Evolutionary conservation across 2,888 invertebrate species (phyloP), one percentile per base, ranked within the genome.

Genomic region (Thelaira solivaga): DNA sequence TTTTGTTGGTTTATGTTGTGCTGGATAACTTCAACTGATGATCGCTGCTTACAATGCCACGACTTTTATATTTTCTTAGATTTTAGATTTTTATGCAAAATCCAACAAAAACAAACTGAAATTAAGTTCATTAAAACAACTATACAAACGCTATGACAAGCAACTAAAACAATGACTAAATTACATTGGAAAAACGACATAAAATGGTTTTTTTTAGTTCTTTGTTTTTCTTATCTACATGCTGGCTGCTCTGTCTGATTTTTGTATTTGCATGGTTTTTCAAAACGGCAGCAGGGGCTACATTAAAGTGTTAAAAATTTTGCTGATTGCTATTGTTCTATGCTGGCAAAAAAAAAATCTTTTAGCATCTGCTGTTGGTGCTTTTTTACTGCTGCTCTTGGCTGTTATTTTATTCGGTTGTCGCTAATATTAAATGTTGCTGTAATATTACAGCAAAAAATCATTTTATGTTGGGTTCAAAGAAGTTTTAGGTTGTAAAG

Each of bases 111-210:
- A 13, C 16, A 39, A n/a, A 26, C 24, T 49, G 49, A 72, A 72
- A 68, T 62, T 67, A 76, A 68, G 76, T 73, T 72, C 76, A 75
- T 72, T 64, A 72, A 72, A 75, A 80, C 76, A 76, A 75, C n/a
- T n/a, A n/a, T 62, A 74, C 73, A 73, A 43, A 53, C 22, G 31
- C 53, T 45, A 24, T 67, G 51, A 62, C 72, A 76, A 62, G 13
- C 16, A 34, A 29, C 41, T 31, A 47, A 8, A 34, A 65, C 53
- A 74, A 62, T 71, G 53, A 34, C 75, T 64, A 57, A 41, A 76
- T 64, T 65, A 65, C 72, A 71, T 64, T 65, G 57, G 49, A 74
- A 76, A 41, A 65, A 67, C 59, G 53, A 72, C 53, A 69, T 53
- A 49, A 55, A 51, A 67, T 36, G n/a, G n/a, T n/a, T n/a, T n/a